phyloP scores from a whole-genome alignment of 2,888 invertebrate genomes.

The Tipula unca region DNA sequence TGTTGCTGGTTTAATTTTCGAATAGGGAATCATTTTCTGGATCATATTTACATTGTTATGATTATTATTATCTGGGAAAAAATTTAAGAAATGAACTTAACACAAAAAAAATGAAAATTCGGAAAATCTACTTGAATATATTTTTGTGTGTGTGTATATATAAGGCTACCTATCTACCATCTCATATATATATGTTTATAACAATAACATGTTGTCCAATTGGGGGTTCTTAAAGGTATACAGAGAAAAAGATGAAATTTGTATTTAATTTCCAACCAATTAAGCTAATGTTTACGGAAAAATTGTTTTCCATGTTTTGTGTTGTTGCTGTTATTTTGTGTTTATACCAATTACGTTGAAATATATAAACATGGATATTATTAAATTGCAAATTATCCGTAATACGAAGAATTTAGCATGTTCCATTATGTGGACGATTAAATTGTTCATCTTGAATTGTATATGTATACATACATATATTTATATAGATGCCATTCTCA shows the following conservation, averaged over 20 bases:
- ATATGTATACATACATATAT: no score
- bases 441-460: no score
- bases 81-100: neutral
- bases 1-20: constrained; percentile 8
- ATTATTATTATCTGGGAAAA: constrained; percentile 1
- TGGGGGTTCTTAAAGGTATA: neutral
- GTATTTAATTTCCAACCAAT: constrained; percentile 8
- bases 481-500: neutral
- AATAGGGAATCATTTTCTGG: neutral
- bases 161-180: neutral
- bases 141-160: neutral
- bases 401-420: neutral
- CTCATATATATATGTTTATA: neutral
- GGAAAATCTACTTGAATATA: neutral
- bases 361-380: neutral
- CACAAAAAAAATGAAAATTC: neutral
- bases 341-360: neutral
- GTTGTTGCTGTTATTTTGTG: neutral
- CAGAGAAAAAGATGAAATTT: neutral
- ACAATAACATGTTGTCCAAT: neutral
- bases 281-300: constrained; percentile 4
- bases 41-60: constrained; percentile 14
- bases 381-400: neutral
- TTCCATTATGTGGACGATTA: neutral
- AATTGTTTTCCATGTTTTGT: neutral